Base-by-base conservation (phyloP, 2,797 vertebrate species). In the Craterocephalus amniculus region DNA sequence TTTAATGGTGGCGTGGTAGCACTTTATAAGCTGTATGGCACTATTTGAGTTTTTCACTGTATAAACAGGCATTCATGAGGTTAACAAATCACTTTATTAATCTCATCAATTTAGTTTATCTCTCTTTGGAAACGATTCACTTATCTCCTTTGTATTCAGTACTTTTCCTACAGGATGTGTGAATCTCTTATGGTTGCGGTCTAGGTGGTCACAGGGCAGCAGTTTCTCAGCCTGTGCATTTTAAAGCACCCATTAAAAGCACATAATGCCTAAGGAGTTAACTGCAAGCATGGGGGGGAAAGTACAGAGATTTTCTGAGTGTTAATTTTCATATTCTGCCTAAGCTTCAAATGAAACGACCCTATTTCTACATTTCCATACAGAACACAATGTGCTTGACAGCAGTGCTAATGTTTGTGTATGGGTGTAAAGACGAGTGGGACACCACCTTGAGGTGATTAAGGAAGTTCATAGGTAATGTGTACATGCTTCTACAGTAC, bases 11-110 rank as follows among this genome's bases (percentile, higher is more conserved):
- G 58, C 58, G 48, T 66, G 43, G 18, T 83, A 72, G 89, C 91
- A 92, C 88, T 92, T 90, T 85, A 87, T 81, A 43, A 80, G 20
- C 8, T 79, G 38, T 60, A 52, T 81, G 16, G 69, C 75, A 88
- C 76, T 80, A 59, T 83, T 78, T 81, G 11, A 66, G 5, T 86
- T 80, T 81, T 36, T 72, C 22, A 51, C 20, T 67, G 32, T 67
- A 43, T 38, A 14, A 67, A 68, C 38, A 55, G 57, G 38, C 12
- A 56, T 75, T 58, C 70, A 29, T 69, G 57, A 63, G 26, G 26
- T 48, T 43, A 71, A 86, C 63, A 52, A 11, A 65, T 79, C 26
- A 24, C 45, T 62, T 51, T 26, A n/a, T 58, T 75, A 35, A 57
- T 74, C 58, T 77, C 16, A 76, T 81, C 52, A 82, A 29, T 48